Conservation (phyloP, 2,797 vertebrate species). For the Mastacembelus armatus region DNA sequence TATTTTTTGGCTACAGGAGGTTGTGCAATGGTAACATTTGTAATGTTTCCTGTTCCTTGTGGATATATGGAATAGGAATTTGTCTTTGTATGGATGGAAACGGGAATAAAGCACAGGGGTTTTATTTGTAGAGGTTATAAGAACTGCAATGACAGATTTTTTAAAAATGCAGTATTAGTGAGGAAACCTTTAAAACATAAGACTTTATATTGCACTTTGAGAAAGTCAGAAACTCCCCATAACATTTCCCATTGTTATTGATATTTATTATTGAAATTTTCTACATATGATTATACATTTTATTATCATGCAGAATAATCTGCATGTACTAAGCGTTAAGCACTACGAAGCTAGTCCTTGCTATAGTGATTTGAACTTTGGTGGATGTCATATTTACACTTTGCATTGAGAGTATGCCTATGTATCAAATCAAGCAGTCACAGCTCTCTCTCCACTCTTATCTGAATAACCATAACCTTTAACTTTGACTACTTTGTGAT, state of each 20-base stretch:
- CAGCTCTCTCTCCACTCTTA: not conserved
- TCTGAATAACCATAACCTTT: not conserved
- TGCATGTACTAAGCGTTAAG: not conserved
- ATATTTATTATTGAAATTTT: not conserved
- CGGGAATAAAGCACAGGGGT: not conserved
- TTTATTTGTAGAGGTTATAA: not conserved
- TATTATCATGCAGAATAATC: not conserved
- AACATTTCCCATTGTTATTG: too few relatives aligned
- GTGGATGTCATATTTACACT: not conserved
- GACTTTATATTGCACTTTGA: too few relatives aligned
- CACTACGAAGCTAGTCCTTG: not conserved
- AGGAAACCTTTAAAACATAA: slow-evolving; percentile 2
- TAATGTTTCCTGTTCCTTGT: slow-evolving; percentile 20
- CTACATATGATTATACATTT: not conserved
- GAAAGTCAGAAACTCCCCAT: not conserved
- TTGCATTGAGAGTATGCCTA: not conserved
- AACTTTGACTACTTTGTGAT: slow-evolving; percentile 1
- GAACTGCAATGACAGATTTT: slow-evolving; percentile 1
- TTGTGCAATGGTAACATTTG: not conserved
- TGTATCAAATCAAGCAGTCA: not conserved
- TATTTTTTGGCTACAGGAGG: slow-evolving; percentile 18
- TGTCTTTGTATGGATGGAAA: slow-evolving; percentile 26
- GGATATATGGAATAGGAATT: slow-evolving; percentile 10
- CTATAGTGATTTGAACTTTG: not conserved
- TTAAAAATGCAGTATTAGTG: slow-evolving; percentile 5